phyloP scores from a whole-genome alignment of 2,888 invertebrate species.

The Cacoxenus indagator region DNA sequence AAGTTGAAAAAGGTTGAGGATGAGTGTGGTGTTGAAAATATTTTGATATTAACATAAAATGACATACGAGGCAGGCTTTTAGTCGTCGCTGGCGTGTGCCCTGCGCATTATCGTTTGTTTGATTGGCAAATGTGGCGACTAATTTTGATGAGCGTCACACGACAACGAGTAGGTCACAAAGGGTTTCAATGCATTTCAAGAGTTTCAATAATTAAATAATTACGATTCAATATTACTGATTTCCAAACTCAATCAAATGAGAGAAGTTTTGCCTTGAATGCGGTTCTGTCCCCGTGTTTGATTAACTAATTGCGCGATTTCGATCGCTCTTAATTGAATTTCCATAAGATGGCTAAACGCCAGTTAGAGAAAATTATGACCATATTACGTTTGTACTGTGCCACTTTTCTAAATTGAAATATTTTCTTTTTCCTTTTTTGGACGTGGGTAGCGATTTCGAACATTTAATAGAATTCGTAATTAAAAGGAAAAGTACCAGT shows the following conservation, averaged over 20 bases:
- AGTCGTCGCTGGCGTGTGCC: conserved; percentile 45
- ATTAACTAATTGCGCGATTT: conserved; percentile 70
- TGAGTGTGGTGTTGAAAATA: conserved; percentile 45
- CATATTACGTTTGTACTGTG: conserved; percentile 25
- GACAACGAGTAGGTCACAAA: neutral
- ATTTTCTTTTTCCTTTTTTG: too few species aligned
- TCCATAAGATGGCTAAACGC: conserved; percentile 43
- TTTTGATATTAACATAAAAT: conserved; percentile 58
- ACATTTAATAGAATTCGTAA: conserved; percentile 37
- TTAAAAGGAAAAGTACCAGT: conserved; percentile 54
- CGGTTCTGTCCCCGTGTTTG: conserved; percentile 48
- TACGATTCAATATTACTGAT: conserved; percentile 34
- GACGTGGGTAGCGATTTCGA: neutral
- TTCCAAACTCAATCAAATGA: neutral
- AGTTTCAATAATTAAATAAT: conserved; percentile 19
- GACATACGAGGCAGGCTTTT: conserved; percentile 51
- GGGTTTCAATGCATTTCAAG: neutral
- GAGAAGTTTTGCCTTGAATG: too few species aligned
- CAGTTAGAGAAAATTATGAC: conserved; percentile 13
- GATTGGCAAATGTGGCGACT: conserved; percentile 48
- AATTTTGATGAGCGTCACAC: conserved; percentile 27
- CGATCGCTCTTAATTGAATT: conserved; percentile 64
- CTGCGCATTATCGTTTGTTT: conserved; percentile 31
- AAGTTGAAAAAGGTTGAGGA: conserved; percentile 15
- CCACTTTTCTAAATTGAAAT: conserved; percentile 58